Evolutionary conservation across 2,113 vertebrate genomes (phyloP).

Genomic region (Coracopsis vasa): DNA sequence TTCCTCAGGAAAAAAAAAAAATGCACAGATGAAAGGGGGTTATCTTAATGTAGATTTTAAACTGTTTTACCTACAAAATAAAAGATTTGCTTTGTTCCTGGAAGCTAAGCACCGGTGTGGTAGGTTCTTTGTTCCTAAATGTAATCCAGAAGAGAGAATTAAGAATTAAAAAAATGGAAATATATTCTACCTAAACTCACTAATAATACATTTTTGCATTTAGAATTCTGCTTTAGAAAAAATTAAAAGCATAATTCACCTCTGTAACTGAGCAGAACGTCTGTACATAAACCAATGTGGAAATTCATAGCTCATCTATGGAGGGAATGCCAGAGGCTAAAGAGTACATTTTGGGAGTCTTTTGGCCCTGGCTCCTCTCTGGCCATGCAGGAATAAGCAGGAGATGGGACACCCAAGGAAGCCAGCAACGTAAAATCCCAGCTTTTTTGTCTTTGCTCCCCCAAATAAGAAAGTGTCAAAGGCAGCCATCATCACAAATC

Average conservation of each 20-base stretch:
- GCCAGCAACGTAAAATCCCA: background rate
- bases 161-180: constrained; percentile 3
- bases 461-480: background rate
- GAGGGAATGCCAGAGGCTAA: background rate
- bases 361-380: background rate
- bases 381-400: background rate
- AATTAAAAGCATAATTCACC: background rate
- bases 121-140: background rate
- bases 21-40: background rate
- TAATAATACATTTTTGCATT: background rate
- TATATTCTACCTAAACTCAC: background rate
- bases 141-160: background rate
- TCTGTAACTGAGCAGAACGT: background rate
- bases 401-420: background rate
- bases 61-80: background rate
- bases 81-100: background rate
- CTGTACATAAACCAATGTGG: background rate
- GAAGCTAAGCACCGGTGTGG: background rate
- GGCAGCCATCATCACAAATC: accelerated
- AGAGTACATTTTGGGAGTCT: background rate
- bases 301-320: background rate
- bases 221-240: background rate
- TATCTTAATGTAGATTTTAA: background rate
- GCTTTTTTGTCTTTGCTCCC: background rate
- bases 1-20: background rate